A percentile compares a stretch with the other conserved stretches of the same genome.
Conservation (phyloP, 2,113 vertebrate species). For the Diadophis punctatus region DNA sequence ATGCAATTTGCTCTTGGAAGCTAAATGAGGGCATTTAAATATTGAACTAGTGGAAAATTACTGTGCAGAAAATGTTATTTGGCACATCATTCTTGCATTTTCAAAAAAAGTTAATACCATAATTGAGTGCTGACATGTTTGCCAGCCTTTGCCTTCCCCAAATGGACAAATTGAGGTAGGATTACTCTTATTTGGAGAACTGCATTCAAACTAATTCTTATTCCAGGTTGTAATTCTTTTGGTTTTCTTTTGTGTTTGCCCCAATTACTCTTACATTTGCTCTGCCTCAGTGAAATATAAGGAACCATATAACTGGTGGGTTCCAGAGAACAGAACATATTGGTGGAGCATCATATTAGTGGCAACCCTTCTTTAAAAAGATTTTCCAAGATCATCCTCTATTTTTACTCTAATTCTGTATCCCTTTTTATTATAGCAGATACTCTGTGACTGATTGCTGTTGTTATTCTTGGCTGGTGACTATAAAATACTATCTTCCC, state of each 20-base stretch:
- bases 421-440: not conserved
- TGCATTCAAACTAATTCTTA: not conserved
- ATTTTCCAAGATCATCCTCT: not conserved
- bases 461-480: not conserved
- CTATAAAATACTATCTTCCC: not conserved
- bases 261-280: not conserved
- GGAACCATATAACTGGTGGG: not conserved
- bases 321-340: not conserved
- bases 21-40: not conserved
- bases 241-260: not conserved
- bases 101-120: constrained; percentile 9
- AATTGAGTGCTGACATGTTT: not conserved
- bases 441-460: not conserved
- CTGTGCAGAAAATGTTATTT: not conserved
- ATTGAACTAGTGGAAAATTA: not conserved
- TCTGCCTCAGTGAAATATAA: not conserved
- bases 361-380: not conserved
- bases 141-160: not conserved
- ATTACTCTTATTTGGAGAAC: not conserved
- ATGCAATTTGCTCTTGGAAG: constrained; percentile 4
- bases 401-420: not conserved
- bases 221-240: not conserved
- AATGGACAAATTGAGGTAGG: not conserved
- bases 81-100: not conserved
- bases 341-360: not conserved